Evolutionary conservation across 2,113 vertebrate species (phyloP), one percentile per base, ranked within the genome.

Genomic region (Hydrochoerus hydrochaeris): DNA sequence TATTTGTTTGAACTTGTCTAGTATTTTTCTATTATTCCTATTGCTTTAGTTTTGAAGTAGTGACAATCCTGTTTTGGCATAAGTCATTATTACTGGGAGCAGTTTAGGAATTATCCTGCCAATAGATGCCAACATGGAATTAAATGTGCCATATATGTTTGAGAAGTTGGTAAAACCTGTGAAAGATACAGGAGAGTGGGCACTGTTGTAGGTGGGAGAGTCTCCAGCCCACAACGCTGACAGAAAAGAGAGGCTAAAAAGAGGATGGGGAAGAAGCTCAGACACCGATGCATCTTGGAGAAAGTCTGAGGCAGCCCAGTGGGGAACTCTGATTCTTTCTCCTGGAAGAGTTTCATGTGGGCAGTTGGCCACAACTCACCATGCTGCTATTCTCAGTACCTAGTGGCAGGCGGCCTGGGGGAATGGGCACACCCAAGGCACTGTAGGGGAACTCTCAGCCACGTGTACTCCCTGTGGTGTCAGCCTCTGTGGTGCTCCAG

Each of bases 51-150:
- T 62, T 85, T 77, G 90, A 83, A 91, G 92, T 26, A 94, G 52
- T 67, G 71, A 92, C 41, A n/a, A 54, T 93, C n/a, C 32, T 88
- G 60, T 92, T 83, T 95, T 88, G 73, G 30, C 85, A 16, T 84
- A 84, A 38, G 16, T 65, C 63, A 49, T 52, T 94, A 82, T 67
- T 49, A 44, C 75, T 30, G 57, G 57, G 46, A 52, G 44, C 62
- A 63, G 54, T 81, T 94, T 91, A 80, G 69, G 52, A 82, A 63
- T 88, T 93, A 35, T 63, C 58, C 73, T 91, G 49, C 49, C 52
- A 78, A 28, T 63, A 81, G 44, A 80, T 9, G 10, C 32, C 62
- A 35, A 69, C 44, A 32, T 41, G 41, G 30, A 83, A 95, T 94
- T 63, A 88, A 94, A 95, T 90, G 19, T 69, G 58, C 38, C 87